Evolutionary conservation across 2,113 vertebrate species (phyloP).

Genomic region (Heterocephalus glaber): DNA sequence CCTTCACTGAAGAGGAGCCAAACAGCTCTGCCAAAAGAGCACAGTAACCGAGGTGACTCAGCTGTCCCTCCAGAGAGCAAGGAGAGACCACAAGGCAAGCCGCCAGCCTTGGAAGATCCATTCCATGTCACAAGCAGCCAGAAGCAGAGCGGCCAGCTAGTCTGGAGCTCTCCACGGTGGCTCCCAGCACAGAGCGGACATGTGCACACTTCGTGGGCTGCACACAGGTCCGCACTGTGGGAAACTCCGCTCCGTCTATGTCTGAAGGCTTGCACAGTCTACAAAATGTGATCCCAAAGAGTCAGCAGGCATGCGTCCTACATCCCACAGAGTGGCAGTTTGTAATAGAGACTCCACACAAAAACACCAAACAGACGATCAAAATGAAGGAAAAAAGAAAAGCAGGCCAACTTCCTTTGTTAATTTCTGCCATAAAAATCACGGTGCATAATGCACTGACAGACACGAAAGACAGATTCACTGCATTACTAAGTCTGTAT

Average conservation of each 20-base stretch:
- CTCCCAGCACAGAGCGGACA: neutral
- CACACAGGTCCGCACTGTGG: neutral
- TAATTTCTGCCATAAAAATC: neutral
- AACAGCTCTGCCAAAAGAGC: too few relatives aligned
- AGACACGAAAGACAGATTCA: constrained; percentile 5
- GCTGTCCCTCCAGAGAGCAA: constrained; percentile 36
- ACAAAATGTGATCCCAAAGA: constrained; percentile 25
- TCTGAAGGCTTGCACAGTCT: neutral
- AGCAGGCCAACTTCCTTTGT: neutral
- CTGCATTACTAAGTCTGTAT: neutral
- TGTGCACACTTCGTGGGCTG: neutral
- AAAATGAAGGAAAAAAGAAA: neutral
- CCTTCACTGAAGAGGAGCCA: too few relatives aligned
- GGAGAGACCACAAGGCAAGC: constrained; percentile 34
- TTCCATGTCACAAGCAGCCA: neutral
- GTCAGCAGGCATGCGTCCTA: neutral
- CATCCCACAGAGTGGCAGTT: neutral
- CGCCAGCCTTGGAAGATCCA: neutral
- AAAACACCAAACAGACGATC: neutral
- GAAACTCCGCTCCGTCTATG: neutral
- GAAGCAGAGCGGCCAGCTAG: neutral
- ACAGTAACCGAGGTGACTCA: too few relatives aligned
- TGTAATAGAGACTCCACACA: neutral
- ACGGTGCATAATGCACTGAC: neutral
- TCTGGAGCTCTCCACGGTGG: neutral